Evolutionary conservation across 2,888 invertebrate species (phyloP), one percentile per base, ranked within the genome.

Genomic region (Apamea crenata): DNA sequence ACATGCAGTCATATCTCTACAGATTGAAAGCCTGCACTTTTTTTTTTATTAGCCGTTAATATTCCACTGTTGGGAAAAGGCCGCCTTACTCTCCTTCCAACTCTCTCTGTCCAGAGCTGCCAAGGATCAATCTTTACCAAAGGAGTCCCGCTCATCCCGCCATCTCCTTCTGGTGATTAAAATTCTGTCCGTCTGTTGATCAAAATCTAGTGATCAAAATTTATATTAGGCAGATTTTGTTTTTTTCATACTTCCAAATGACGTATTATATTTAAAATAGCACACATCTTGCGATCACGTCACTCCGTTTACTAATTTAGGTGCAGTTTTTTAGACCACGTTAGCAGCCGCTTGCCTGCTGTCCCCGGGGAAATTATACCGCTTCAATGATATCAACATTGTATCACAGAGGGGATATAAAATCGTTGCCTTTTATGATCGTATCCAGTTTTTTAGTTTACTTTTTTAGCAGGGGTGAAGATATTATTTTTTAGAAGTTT

Each of bases 361-460:
- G 2, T 66, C 88, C 65, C 83, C 0, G 0, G 89, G 87, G 88
- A 88, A 87, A 88, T 88, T 68, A 87, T 72, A 44, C 47, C 65
- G 61, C 5, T 16, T 77, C 82, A 79, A 85, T 83, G 79, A 82
- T 83, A 79, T 76, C 74, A 80, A 65, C 47, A n/a, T 56, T 74
- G 63, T 36, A 56, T 18, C 72, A 79, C 68, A 36, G 40, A 50
- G 50, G 29, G 59, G 29, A 32, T 61, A 36, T 83, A 67, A 84
- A 86, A 77, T 32, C 29, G 25, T 21, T 2, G 59, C 56, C 29
- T 67, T 76, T 78, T 73, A 78, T 74, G 66, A 25, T 47, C 3
- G 4, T 25, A 61, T 59, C 8, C 21, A 32, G 18, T 56, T 63
- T 77, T 81, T 81, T 18, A 61, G 25, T 50, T 47, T 16, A 44